Evolutionary conservation across 2,888 invertebrate species (phyloP), one percentile per base, ranked within the genome.

Genomic region (Dicyrtoma fusca): DNA sequence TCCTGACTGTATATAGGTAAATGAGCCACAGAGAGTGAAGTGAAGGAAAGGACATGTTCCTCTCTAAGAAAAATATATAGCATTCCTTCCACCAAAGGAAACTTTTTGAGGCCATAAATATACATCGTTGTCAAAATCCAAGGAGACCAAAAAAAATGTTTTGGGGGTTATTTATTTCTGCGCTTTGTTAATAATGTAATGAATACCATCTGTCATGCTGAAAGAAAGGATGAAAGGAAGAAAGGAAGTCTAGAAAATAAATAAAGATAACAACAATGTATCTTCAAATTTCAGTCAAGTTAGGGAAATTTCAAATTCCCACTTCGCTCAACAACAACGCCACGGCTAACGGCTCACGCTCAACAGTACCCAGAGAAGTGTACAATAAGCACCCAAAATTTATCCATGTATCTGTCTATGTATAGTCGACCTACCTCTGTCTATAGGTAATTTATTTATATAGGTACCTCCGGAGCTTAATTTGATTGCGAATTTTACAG

Each of bases 201-300:
- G 71, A 71, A 63, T 63, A 64, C 63, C 71, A 71, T 71, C 71
- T 71, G 71, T 68, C 68, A 68, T 68, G 57, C 47, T 64, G 47
- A 64, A 64, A 64, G 34, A 64, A 19, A 49, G 49, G 42, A 49
- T 21, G 34, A 61, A 25, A 61, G 21, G 44, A 55, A 68, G 68
- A 68, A 68, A 68, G 68, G 68, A 68, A 68, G 57, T 44, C 14
- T 57, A 68, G 55, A 42, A 68, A 68, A 68, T 57, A 68, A 68
- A 68, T 68, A 61, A 61, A 61, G 61, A 61, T 61, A 61, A 61
- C 61, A 61, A 61, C 34, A 34, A 34, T 34, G 34, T 34, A 34
- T 34, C 34, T 34, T 34, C 34, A 34, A 34, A 34, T 34, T 34
- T 34, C 34, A 34, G 34, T 34, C 34, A 34, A 34, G 34, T 61